Percentiles rank a stretch among this genome's conserved stretches.
Evolutionary conservation across 2,113 vertebrate genomes (phyloP).

Genomic region (Balaeniceps rex): DNA sequence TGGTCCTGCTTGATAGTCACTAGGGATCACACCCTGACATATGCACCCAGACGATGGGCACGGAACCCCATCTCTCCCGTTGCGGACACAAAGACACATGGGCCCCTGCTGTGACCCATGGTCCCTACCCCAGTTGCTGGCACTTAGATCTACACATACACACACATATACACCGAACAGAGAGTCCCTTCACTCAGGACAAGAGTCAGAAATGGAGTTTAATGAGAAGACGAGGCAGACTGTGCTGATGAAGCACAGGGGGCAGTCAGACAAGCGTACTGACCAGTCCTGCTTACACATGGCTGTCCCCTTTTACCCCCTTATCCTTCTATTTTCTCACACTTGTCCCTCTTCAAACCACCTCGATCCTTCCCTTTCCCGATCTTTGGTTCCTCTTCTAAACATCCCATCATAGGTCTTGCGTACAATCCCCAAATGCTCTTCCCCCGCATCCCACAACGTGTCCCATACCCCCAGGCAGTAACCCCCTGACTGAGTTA

Average conservation of each 20-base stretch:
- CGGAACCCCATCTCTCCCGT: fast-evolving
- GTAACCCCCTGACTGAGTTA: neutral
- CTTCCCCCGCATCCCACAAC: neutral
- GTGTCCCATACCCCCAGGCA: neutral
- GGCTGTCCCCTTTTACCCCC: neutral
- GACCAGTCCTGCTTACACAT: neutral
- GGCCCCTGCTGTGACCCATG: neutral
- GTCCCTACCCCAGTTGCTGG: neutral
- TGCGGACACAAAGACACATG: fast-evolving
- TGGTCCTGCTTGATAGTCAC: neutral
- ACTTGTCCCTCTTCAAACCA: neutral
- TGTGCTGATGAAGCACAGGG: fast-evolving
- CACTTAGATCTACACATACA: neutral
- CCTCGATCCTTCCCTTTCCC: neutral
- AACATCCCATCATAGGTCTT: neutral
- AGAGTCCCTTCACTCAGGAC: neutral
- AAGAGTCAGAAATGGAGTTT: neutral
- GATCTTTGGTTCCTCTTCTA: neutral
- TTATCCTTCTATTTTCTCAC: neutral
- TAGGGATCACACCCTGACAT: neutral
- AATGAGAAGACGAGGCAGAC: neutral
- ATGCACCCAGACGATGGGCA: too few species aligned
- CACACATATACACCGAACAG: neutral
- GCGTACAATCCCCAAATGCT: neutral
- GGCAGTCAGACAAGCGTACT: fast-evolving